A percentile compares a stretch with the other conserved stretches of the same genome.
These are phyloP conservation scores for Noctua pronuba DNA, from an alignment of 2,888 invertebrate species.

Conservation along the genomic window DNA sequence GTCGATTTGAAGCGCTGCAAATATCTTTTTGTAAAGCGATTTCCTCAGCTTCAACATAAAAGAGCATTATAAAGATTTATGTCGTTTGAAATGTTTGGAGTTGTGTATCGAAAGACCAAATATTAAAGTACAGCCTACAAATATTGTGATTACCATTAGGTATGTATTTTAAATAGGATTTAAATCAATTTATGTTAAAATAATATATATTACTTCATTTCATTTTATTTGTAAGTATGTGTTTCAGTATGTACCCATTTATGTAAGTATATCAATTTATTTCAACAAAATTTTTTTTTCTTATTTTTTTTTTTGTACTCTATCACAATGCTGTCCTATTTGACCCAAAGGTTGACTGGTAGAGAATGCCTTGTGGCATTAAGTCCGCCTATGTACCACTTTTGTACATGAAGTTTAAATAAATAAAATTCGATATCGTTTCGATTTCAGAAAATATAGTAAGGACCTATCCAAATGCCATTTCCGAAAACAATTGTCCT, in stretches of 20 bases:
- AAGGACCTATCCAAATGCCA: slow-evolving; percentile 11
- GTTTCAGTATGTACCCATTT: no score
- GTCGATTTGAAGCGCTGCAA: not conserved
- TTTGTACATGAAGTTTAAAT: no score
- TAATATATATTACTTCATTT: no score
- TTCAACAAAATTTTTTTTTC: no score
- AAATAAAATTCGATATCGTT: not conserved
- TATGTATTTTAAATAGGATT: not conserved
- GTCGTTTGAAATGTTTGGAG: not conserved
- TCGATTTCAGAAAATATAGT: not conserved
- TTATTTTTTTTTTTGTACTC: no score
- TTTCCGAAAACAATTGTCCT: slow-evolving; percentile 33
- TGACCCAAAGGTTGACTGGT: no score
- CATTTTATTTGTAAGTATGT: no score
- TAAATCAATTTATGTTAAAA: not conserved
- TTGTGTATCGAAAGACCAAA: not conserved
- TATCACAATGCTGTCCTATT: no score
- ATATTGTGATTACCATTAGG: not conserved
- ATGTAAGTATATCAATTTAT: no score
- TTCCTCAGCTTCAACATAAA: not conserved
- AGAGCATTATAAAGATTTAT: not conserved
- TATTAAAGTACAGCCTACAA: not conserved
- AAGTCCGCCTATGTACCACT: no score
- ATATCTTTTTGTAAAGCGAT: not conserved
- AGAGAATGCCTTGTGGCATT: no score